phyloP scores from a whole-genome alignment of 2,113 vertebrate species.

The Indicator indicator region DNA sequence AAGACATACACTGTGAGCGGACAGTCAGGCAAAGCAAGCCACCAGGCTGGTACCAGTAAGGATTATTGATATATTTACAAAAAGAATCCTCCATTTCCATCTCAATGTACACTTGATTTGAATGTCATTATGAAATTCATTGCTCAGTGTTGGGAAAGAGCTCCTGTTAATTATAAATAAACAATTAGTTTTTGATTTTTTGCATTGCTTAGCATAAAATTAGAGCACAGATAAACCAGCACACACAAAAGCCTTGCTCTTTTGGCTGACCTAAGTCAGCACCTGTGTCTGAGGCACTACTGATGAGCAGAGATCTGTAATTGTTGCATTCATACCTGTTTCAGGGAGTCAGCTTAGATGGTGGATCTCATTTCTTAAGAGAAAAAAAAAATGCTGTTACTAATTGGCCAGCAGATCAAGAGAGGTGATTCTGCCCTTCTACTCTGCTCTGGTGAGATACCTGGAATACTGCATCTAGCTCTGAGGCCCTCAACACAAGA shows the following conservation, averaged over 20 bases:
- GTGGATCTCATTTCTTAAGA: background rate
- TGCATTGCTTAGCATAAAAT: slow-evolving; percentile 18
- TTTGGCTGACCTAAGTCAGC: background rate
- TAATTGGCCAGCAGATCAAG: background rate
- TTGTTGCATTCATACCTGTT: background rate
- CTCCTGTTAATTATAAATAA: background rate
- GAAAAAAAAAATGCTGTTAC: background rate
- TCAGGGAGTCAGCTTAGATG: background rate
- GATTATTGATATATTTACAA: background rate
- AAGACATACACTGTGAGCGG: background rate
- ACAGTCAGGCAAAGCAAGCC: background rate
- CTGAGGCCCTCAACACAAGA: too few relatives aligned
- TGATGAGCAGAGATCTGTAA: background rate
- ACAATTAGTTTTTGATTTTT: slow-evolving; percentile 32
- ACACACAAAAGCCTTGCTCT: background rate
- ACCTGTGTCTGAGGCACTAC: background rate
- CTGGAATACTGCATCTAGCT: too few relatives aligned
- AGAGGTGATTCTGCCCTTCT: too few relatives aligned
- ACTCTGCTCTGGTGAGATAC: too few relatives aligned
- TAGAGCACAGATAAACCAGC: background rate
- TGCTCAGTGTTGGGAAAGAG: background rate
- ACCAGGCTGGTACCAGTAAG: background rate
- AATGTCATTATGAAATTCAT: background rate
- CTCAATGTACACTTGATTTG: background rate
- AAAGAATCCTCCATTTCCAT: slow-evolving; percentile 18